Evolutionary conservation across 2,888 invertebrate genomes (phyloP).

Genomic region (Iphiclides podalirius): DNA sequence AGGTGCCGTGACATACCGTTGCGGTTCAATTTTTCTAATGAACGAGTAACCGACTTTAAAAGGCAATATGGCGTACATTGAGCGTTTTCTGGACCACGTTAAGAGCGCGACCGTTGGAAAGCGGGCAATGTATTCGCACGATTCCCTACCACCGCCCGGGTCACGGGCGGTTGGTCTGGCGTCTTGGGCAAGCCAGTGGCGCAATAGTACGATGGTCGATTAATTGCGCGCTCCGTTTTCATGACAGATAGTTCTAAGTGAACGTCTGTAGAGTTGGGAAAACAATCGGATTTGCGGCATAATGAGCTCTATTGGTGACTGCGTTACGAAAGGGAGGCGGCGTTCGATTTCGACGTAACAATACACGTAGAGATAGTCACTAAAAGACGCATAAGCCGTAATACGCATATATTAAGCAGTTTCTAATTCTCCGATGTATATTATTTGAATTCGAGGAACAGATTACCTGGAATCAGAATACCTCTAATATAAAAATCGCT

Average conservation of each 20-base stretch:
- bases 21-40: slow-evolving; percentile 50
- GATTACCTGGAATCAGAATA: no score
- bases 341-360: slow-evolving; percentile 23
- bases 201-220: slow-evolving; percentile 58
- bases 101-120: background rate
- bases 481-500: no score
- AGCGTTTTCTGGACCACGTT: slow-evolving; percentile 21
- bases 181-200: slow-evolving; percentile 47
- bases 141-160: slow-evolving; percentile 35
- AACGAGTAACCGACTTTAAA: slow-evolving; percentile 28
- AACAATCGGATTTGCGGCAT: slow-evolving; percentile 33
- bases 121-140: slow-evolving; percentile 20
- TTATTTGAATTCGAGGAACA: no score
- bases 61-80: slow-evolving; percentile 32
- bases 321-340: slow-evolving; percentile 32
- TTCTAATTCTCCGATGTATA: background rate
- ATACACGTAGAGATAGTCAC: slow-evolving; percentile 5
- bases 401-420: background rate
- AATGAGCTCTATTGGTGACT: no score
- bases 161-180: slow-evolving; percentile 33
- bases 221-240: slow-evolving; percentile 59
- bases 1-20: slow-evolving; percentile 48
- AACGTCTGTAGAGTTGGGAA: slow-evolving; percentile 28
- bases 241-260: slow-evolving; percentile 40
- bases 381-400: no score